A percentile compares a stretch with the other conserved stretches of the same genome.
phyloP scores from a whole-genome alignment of 2,113 vertebrate species.

The Pheucticus melanocephalus region DNA sequence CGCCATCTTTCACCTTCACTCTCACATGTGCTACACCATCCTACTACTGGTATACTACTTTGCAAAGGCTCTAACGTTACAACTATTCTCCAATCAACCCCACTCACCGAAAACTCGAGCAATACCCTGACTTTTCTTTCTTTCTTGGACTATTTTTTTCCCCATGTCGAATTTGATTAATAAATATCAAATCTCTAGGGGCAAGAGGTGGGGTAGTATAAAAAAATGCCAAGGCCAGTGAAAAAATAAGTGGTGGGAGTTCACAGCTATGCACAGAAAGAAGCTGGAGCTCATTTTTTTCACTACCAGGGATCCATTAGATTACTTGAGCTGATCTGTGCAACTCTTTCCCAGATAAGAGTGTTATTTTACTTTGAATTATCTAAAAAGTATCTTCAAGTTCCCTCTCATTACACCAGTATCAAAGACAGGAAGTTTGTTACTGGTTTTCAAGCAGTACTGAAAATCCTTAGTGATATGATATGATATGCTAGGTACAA shows the following conservation, averaged over 20 bases:
- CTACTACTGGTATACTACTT: neutral
- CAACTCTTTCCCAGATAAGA: neutral
- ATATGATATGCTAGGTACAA: neutral
- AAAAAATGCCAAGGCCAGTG: neutral
- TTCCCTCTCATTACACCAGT: neutral
- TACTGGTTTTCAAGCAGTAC: neutral
- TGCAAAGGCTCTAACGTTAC: neutral
- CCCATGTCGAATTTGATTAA: neutral
- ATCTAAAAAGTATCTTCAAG: neutral
- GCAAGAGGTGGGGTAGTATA: accelerated
- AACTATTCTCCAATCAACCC: neutral
- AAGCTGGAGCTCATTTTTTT: neutral
- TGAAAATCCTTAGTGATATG: neutral
- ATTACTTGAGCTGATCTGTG: neutral
- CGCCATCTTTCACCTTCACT: neutral
- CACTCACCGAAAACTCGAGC: neutral
- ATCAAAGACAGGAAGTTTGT: neutral
- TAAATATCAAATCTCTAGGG: neutral
- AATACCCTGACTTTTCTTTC: neutral
- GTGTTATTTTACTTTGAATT: neutral
- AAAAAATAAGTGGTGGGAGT: neutral
- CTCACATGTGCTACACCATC: neutral
- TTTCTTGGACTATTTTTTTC: neutral
- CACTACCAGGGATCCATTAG: neutral
- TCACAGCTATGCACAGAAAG: neutral